A percentile compares a stretch with the other conserved stretches of the same genome.
Evolutionary conservation across 2,888 invertebrate genomes (phyloP).

Genomic region (Thymelicus acteon): DNA sequence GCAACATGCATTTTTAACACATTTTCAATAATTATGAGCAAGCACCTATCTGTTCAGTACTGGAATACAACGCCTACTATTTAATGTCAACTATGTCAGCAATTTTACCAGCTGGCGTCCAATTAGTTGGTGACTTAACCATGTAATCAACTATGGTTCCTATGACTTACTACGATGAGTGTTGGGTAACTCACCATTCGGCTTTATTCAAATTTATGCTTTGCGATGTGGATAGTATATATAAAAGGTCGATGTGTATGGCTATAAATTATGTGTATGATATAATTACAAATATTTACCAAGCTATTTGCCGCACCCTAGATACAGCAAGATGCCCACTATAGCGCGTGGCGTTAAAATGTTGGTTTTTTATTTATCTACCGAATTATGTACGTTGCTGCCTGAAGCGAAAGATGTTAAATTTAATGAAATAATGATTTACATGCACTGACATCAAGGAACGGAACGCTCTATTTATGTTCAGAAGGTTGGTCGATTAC

Average conservation of each 20-base stretch:
- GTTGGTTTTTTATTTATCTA: too few species aligned
- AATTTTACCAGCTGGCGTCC: slow-evolving; percentile 7
- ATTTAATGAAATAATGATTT: too few species aligned
- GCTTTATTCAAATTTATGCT: slow-evolving; percentile 1
- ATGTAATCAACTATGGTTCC: not conserved
- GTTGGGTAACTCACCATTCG: slow-evolving; percentile 5
- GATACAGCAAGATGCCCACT: too few species aligned
- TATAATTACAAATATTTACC: slow-evolving; percentile 5
- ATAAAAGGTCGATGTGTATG: not conserved
- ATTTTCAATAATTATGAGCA: not conserved
- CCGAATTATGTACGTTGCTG: not conserved
- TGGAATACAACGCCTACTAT: not conserved
- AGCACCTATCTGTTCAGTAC: too few species aligned
- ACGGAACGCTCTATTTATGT: not conserved
- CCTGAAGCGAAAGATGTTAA: not conserved
- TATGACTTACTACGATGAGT: slow-evolving; percentile 1
- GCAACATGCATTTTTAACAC: not conserved
- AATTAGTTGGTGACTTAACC: slow-evolving; percentile 3
- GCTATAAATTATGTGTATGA: too few species aligned
- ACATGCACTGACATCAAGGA: too few species aligned
- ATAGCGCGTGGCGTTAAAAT: too few species aligned
- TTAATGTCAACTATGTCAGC: slow-evolving; percentile 6
- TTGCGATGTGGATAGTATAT: not conserved
- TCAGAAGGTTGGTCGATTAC: not conserved
- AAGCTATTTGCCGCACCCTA: not conserved